phyloP scores from a whole-genome alignment of 2,888 invertebrate genomes.

The Amorpha juglandis region DNA sequence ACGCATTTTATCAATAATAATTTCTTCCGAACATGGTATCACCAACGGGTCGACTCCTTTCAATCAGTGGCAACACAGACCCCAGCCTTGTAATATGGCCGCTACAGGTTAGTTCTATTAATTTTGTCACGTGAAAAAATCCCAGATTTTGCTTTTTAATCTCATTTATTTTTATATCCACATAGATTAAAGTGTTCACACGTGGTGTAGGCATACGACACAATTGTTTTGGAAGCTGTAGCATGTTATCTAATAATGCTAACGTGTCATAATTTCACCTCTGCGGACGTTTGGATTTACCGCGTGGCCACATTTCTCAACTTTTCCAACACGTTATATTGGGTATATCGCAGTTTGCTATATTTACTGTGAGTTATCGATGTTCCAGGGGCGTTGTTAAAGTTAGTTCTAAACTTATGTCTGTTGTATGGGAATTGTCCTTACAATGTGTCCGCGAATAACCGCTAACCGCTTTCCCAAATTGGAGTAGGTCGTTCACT shows the following conservation, averaged over 20 bases:
- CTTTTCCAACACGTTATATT: slow-evolving; percentile 54
- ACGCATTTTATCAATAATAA: not conserved
- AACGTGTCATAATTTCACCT: slow-evolving; percentile 83
- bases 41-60: slow-evolving; percentile 37
- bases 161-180: slow-evolving; percentile 43
- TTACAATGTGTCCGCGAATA: slow-evolving; percentile 61
- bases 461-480: slow-evolving; percentile 79
- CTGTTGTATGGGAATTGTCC: slow-evolving; percentile 45
- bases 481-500: slow-evolving; percentile 76
- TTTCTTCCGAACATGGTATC: slow-evolving; percentile 29
- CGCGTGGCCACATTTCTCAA: slow-evolving; percentile 82
- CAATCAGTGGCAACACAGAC: slow-evolving; percentile 74
- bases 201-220: not conserved
- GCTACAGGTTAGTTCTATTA: slow-evolving; percentile 87
- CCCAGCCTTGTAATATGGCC: slow-evolving; percentile 88
- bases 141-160: slow-evolving; percentile 47
- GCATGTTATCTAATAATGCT: slow-evolving; percentile 74
- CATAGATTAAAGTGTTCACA: slow-evolving; percentile 19
- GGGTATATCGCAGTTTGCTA: slow-evolving; percentile 40
- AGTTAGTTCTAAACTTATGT: slow-evolving; percentile 48
- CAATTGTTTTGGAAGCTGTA: slow-evolving; percentile 40
- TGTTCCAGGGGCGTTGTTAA: slow-evolving; percentile 32
- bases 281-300: slow-evolving; percentile 82
- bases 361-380: slow-evolving; percentile 38
- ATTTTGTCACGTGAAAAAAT: slow-evolving; percentile 82